Evolutionary conservation across 2,888 invertebrate species (phyloP), one percentile per base, ranked within the genome.

Genomic region (Rhimphoctona megacephalus): DNA sequence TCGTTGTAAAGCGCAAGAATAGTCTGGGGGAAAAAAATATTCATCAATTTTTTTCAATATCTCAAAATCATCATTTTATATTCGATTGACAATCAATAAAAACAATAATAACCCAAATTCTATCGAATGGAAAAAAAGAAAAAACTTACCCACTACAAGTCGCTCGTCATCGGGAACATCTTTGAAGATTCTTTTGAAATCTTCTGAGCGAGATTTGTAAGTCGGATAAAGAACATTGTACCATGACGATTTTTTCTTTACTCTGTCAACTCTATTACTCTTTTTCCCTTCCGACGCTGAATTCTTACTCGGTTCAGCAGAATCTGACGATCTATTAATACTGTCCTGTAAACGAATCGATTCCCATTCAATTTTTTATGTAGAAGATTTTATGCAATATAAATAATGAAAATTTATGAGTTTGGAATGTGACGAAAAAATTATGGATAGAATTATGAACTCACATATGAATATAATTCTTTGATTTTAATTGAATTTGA

Each of bases 1-100:
- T 93, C 98, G 97, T 94, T 99, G 99, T 64, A 99, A 95, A 11
- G 99, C 99, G 95, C 99, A 99, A 22, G 99, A 98, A 95, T 99
- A 99, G 95, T 99, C 99, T 99, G 95, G 74, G 95, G 95, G 91
- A 89, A 81, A 90, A 90, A 90, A 81, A 61, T 19, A 17, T 1
- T 66, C 19, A 25, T 66, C 66, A 57, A 57, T 57, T 25, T 57
- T 25, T 57, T 22, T 4, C 57, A 0, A 25, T 33, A 11, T 11
- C 2, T 39, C 7, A 7, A 39, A 39, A 14, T 43, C 43, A 43
- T 43, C 43, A 43, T 2, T 11, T 43, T 43, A 33, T 33, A 33
- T 33, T 33, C 33, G 33, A 2, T 33, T 5, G 33, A 33, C 5
- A 33, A 5, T 33, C 33, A 33, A 33, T 5, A 33, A 33, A 33